phyloP scores from a whole-genome alignment of 1,140 invertebrate genomes.

The Teleopsis dalmanni region DNA sequence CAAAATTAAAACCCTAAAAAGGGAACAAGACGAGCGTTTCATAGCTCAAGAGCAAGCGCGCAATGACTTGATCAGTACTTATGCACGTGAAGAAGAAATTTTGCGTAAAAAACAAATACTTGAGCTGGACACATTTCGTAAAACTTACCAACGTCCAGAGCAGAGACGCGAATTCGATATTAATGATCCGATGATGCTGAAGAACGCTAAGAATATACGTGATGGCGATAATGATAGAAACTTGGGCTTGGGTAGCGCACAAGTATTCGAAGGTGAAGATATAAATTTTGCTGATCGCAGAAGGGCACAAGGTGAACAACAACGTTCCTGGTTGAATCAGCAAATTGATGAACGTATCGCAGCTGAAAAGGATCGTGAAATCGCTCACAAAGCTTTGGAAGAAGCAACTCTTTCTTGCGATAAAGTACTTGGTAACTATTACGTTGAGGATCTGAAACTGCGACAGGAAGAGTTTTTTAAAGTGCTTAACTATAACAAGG shows the following conservation, averaged over 20 bases:
- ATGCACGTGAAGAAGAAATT: too few relatives aligned
- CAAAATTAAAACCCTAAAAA: conserved; percentile 53
- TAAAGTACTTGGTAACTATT: conserved; percentile 51
- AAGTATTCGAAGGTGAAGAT: conserved; percentile 80
- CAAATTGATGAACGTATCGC: conserved; percentile 59
- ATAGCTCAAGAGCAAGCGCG: too few relatives aligned
- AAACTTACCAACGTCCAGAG: conserved; percentile 62
- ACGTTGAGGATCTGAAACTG: conserved; percentile 43
- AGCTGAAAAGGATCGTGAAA: conserved; percentile 52
- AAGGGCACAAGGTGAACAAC: conserved; percentile 64
- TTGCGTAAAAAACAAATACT: too few relatives aligned
- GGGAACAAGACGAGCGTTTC: conserved; percentile 46
- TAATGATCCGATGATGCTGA: conserved; percentile 69
- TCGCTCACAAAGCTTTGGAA: conserved; percentile 53
- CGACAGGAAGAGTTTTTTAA: conserved; percentile 60
- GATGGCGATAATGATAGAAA: conserved; percentile 61
- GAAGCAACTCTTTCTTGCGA: conserved; percentile 54
- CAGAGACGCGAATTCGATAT: conserved; percentile 74
- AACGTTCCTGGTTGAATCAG: conserved; percentile 68
- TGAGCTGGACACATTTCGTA: conserved; percentile 70
- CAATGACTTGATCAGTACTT: too few relatives aligned
- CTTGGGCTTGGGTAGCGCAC: conserved; percentile 61
- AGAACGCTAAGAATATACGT: conserved; percentile 63
- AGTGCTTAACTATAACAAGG: conserved; percentile 64
- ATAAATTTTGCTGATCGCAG: conserved; percentile 51